Evolutionary conservation across 2,113 vertebrate species (phyloP).

Genomic region (Forbesichthys papilliferus): DNA sequence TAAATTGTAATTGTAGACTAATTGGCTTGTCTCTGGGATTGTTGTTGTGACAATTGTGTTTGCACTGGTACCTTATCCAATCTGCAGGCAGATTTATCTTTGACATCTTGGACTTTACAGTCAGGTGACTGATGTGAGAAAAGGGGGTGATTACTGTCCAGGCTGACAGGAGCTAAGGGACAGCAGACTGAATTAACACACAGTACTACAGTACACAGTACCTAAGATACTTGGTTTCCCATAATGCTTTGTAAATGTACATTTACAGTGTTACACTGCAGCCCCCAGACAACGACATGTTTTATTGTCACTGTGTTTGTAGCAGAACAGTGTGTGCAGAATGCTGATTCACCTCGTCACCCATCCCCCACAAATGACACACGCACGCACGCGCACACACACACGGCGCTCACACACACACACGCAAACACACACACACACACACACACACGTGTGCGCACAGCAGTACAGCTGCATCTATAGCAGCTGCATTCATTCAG

Average conservation of each 20-base stretch:
- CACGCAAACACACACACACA: background rate
- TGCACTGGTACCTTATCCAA: no score
- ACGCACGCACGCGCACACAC: constrained; percentile 5
- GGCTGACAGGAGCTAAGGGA: no score
- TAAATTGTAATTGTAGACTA: no score
- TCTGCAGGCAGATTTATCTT: no score
- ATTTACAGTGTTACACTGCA: background rate
- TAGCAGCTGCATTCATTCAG: background rate
- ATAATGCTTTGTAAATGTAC: background rate
- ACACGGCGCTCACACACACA: constrained; percentile 3
- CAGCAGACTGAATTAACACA: no score
- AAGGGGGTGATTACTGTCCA: no score
- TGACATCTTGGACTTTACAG: no score
- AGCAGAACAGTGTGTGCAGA: constrained; percentile 51
- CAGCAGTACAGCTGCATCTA: background rate
- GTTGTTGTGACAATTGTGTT: background rate
- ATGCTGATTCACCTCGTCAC: constrained; percentile 70
- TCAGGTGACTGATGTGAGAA: no score
- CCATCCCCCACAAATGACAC: constrained; percentile 4
- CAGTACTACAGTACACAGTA: no score
- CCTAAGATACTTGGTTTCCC: no score
- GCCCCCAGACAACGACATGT: constrained; percentile 27
- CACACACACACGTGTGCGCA: background rate
- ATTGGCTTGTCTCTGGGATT: background rate
- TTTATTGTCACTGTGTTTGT: constrained; percentile 7